phyloP scores from a whole-genome alignment of 2,888 invertebrate genomes.

The Ormyrus rosae region DNA sequence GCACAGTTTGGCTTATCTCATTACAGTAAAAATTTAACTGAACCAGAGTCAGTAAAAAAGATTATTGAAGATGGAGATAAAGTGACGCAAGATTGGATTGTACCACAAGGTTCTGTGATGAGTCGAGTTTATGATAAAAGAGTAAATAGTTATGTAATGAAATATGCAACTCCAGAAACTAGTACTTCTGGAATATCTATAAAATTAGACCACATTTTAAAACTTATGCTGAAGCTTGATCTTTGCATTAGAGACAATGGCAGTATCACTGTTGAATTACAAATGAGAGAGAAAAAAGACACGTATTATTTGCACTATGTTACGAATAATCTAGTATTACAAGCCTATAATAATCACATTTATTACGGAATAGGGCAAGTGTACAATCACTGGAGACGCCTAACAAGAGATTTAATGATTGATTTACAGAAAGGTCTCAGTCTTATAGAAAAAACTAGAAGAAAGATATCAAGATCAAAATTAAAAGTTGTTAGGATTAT shows the following conservation, averaged over 20 bases:
- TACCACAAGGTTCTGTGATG: conserved; percentile 83
- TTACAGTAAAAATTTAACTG: conserved; percentile 95
- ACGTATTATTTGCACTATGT: conserved; percentile 90
- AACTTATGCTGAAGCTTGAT: conserved; percentile 87
- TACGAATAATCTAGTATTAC: conserved; percentile 84
- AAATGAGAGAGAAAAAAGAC: conserved; percentile 87
- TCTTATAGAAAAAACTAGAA: conserved; percentile 82
- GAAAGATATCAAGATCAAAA: conserved; percentile 83
- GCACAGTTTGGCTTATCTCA: conserved; percentile 98
- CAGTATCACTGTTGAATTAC: conserved; percentile 87
- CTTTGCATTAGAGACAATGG: conserved; percentile 86
- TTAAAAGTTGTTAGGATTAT: conserved; percentile 83
- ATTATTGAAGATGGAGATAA: conserved; percentile 87
- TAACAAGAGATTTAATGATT: conserved; percentile 91
- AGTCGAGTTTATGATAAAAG: conserved; percentile 80
- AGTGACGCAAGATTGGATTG: conserved; percentile 83
- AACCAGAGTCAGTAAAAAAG: conserved; percentile 86
- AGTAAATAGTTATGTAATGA: conserved; percentile 81
- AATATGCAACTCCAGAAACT: conserved; percentile 85
- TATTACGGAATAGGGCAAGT: conserved; percentile 89
- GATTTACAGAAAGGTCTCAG: conserved; percentile 94
- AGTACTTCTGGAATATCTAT: conserved; percentile 83
- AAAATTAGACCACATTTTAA: conserved; percentile 82
- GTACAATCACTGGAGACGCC: conserved; percentile 83
- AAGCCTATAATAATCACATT: conserved; percentile 85